Evolutionary conservation across 2,113 vertebrate genomes (phyloP).

Genomic region (Gyps fulvus): DNA sequence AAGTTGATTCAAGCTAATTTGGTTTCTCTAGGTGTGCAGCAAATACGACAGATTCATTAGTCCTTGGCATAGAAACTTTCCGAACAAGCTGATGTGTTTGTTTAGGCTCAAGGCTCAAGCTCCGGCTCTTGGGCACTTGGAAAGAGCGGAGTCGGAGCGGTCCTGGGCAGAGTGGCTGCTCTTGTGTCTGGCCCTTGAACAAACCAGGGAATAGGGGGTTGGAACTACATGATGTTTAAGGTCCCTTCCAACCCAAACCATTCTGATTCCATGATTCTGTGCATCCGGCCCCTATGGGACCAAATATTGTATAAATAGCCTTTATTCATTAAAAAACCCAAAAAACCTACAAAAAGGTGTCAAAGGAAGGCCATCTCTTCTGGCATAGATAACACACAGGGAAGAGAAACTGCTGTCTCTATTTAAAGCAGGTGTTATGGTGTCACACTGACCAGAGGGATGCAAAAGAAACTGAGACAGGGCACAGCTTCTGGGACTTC

Average conservation of each 20-base stretch:
- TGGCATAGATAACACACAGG: not conserved
- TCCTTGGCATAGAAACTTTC: not conserved
- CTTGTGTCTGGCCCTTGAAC: not conserved
- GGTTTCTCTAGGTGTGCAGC: not conserved
- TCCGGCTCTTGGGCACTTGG: not conserved
- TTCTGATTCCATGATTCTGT: not conserved
- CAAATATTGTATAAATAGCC: not conserved
- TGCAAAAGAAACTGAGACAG: not conserved
- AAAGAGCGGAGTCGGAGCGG: not conserved
- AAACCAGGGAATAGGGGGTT: not conserved
- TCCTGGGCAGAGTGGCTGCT: not conserved
- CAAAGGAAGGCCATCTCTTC: not conserved
- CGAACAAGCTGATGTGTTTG: not conserved
- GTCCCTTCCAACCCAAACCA: not conserved
- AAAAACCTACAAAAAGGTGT: not conserved
- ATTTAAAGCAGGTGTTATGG: not conserved
- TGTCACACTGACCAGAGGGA: not conserved
- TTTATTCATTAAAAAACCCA: accelerated
- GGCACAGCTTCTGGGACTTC: not conserved
- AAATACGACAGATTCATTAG: not conserved
- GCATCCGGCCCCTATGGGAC: not conserved
- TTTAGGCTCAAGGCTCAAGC: not conserved
- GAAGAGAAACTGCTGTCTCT: not conserved
- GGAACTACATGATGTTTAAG: not conserved
- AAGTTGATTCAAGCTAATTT: not conserved